Base-by-base conservation (phyloP, 1,140 invertebrate genomes). In the Cheumatopsyche charites region DNA sequence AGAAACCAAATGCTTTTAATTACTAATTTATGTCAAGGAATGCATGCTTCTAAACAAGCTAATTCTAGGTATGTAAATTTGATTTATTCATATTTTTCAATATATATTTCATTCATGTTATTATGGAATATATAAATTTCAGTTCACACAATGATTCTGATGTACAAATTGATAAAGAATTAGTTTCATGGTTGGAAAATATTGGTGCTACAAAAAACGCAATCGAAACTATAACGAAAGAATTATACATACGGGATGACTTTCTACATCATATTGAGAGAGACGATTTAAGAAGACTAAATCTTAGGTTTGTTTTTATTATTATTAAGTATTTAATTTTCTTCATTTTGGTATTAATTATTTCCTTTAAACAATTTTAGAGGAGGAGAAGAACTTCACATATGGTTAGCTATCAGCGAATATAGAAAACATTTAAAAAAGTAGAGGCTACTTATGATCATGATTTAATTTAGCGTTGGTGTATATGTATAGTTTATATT, bases 331-430 rank as follows among this genome's bases (percentile, higher is more conserved):
- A n/a, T 61, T 61, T 61, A 21, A 23, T 23, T 19, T 4, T 19
- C 17, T 25, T 61, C 12, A 23, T 25, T 6, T 13, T 5, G 13
- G 3, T 5, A 49, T 49, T 5, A 49, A 5, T 5, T 5, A 49
- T 49, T 49, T 5, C 17, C 13, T 15, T 13, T 19, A 13, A 5
- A 49, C 13, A 4, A 49, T 49, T 77, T 80, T 67, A 80, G 79
- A 65, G 84, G 83, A 11, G 85, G 85, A 47, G 80, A 82, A 7
- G 85, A 86, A 73, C 80, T 87, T 1, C 79, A 84, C 21, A 77
- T 87, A 65, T 87, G 86, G 86, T 82, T 82, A 6, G 83, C 85
- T 1, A 83, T 87, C 26, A 68, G 82, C 52, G 84, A 86, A 15
- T 83, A 86, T 65, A 81, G 86, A 4, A 66, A 81, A 0, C 11